These are phyloP conservation scores for Silvanus unidentatus DNA, from an alignment of 2,888 invertebrate species.

Conservation along the genomic window DNA sequence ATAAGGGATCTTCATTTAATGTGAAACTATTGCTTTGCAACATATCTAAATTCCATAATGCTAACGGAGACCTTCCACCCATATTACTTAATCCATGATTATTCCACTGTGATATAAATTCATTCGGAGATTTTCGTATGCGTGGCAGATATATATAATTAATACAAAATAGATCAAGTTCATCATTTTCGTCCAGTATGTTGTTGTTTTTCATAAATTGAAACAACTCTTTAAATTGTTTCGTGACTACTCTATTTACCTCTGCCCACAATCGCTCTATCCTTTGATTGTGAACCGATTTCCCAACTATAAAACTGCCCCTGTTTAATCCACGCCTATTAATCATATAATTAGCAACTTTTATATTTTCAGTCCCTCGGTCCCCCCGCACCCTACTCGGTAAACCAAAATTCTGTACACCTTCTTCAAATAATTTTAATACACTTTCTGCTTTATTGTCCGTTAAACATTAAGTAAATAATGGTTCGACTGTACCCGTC, in stretches of 20 bases:
- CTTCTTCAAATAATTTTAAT: conserved; percentile 12
- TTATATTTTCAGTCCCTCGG: conserved; percentile 14
- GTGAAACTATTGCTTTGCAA: conserved; percentile 6
- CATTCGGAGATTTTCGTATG: conserved; percentile 8
- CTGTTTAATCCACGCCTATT: conserved; percentile 9
- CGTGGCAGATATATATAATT: conserved; percentile 12
- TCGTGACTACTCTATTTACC: conserved; percentile 13
- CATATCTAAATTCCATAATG: conserved; percentile 12
- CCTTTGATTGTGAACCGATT: conserved; percentile 16
- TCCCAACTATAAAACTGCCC: conserved; percentile 15
- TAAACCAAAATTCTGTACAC: conserved; percentile 12
- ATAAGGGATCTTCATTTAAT: conserved; percentile 6
- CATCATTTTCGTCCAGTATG: conserved; percentile 10
- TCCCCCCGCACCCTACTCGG: conserved; percentile 16
- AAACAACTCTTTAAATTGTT: conserved; percentile 14
- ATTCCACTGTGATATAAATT: conserved; percentile 16
- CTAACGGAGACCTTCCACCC: conserved; percentile 10
- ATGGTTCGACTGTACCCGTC: conserved; percentile 15
- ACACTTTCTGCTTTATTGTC: conserved; percentile 15
- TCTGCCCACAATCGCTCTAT: conserved; percentile 16
- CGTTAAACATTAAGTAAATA: conserved; percentile 14
- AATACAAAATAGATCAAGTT: conserved; percentile 12
- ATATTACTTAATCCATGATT: conserved; percentile 12
- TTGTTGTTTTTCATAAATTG: conserved; percentile 11
- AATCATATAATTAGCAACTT: conserved; percentile 15